These are phyloP conservation scores for Andrena fulva DNA, from an alignment of 2,888 invertebrate species.

Conservation along the genomic window DNA sequence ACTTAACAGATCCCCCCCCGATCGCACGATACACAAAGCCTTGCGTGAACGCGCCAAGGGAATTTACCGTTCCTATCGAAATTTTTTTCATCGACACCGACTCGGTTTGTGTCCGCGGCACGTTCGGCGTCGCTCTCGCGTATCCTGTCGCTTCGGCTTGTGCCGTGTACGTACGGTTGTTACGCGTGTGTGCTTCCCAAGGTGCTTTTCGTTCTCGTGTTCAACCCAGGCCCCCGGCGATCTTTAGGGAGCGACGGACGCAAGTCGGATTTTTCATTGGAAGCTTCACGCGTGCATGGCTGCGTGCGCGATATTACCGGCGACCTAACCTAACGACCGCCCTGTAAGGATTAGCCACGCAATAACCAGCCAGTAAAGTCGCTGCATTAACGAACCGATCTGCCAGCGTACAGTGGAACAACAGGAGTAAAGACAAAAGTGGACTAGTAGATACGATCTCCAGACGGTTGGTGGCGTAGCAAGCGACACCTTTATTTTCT, in stretches of 20 bases:
- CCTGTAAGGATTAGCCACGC: slow-evolving; percentile 1
- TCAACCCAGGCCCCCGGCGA: slow-evolving; percentile 4
- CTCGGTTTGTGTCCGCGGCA: slow-evolving; percentile 17
- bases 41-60: neutral
- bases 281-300: slow-evolving; percentile 42
- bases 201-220: slow-evolving; percentile 48
- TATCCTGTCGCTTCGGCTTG: slow-evolving; percentile 21
- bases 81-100: slow-evolving; percentile 18
- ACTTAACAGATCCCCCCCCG: neutral
- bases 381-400: slow-evolving; percentile 21
- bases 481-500: slow-evolving; percentile 18
- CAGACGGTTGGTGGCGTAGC: slow-evolving; percentile 9
- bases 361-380: slow-evolving; percentile 25
- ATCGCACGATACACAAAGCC: neutral
- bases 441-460: slow-evolving; percentile 27
- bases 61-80: slow-evolving; percentile 10
- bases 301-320: slow-evolving; percentile 58
- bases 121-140: slow-evolving; percentile 11
- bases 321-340: slow-evolving; percentile 63
- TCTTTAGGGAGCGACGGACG: slow-evolving; percentile 6
- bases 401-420: slow-evolving; percentile 17
- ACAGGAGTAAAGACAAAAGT: slow-evolving; percentile 46
- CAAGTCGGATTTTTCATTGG: slow-evolving; percentile 35
- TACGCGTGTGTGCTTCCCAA: slow-evolving; percentile 48
- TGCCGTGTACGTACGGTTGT: slow-evolving; percentile 23